Percentiles rank a stretch among this genome's conserved stretches.
Evolutionary conservation across 2,113 vertebrate genomes (phyloP).

Genomic region (Garra rufa): DNA sequence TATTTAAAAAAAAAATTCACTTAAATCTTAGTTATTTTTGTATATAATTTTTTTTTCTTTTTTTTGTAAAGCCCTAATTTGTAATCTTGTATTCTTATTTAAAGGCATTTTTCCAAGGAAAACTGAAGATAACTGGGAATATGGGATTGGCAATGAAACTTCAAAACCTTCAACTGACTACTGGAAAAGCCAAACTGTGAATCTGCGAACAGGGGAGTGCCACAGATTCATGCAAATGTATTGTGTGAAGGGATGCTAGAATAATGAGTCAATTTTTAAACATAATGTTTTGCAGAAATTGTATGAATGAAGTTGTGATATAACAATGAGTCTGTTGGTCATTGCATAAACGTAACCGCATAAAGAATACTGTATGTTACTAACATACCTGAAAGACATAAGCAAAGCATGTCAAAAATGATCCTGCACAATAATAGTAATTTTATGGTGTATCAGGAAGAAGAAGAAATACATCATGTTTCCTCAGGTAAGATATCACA

Average conservation of each 20-base stretch:
- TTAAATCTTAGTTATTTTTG: no score
- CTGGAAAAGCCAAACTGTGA: conserved; percentile 91
- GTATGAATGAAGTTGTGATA: background rate
- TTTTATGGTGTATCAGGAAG: background rate
- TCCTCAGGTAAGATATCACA: background rate
- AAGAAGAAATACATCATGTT: background rate
- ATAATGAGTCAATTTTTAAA: background rate
- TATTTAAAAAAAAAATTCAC: no score
- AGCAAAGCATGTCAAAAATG: background rate
- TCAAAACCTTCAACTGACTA: conserved; percentile 86
- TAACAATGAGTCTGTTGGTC: background rate
- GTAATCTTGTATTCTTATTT: background rate
- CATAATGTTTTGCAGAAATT: background rate
- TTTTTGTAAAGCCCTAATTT: background rate
- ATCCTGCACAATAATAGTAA: background rate
- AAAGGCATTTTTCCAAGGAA: conserved; percentile 93
- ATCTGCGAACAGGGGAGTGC: background rate
- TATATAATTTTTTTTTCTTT: no score
- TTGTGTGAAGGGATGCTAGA: background rate
- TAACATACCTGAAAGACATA: background rate
- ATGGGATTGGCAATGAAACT: conserved; percentile 96
- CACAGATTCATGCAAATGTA: background rate
- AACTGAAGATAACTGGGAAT: conserved; percentile 91
- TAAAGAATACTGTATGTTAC: background rate
- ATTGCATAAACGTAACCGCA: background rate